These are phyloP conservation scores for Leptestheria dahalacensis DNA, from an alignment of 1,140 invertebrate species.

Conservation along the genomic window DNA sequence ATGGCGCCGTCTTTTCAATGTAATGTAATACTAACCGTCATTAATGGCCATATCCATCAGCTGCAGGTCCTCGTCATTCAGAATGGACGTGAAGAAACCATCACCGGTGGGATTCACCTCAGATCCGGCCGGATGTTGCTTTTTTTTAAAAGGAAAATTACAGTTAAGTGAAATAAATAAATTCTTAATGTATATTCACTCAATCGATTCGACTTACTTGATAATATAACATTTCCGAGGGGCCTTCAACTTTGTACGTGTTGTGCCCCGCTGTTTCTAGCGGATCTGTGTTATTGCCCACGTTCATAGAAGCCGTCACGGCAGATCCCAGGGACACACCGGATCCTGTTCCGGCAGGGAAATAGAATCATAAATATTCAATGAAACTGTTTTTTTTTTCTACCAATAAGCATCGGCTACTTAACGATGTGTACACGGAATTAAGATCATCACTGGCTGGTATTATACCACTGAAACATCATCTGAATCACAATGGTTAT, in stretches of 20 bases:
- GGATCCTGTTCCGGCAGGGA: not conserved
- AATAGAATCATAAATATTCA: too few species aligned
- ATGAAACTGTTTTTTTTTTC: too few species aligned
- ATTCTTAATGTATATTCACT: slow-evolving; percentile 3
- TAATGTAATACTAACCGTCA: slow-evolving; percentile 41
- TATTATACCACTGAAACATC: too few species aligned
- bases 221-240: slow-evolving; percentile 48
- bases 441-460: too few species aligned
- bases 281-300: slow-evolving; percentile 34
- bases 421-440: too few species aligned
- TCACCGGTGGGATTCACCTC: slow-evolving; percentile 30
- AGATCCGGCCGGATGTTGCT: not conserved
- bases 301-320: slow-evolving; percentile 61
- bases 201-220: slow-evolving; percentile 32
- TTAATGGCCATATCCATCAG: slow-evolving; percentile 78
- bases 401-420: too few species aligned
- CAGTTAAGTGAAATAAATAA: not conserved
- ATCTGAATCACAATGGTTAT: too few species aligned
- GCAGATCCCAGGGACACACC: slow-evolving; percentile 43
- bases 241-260: slow-evolving; percentile 34
- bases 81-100: slow-evolving; percentile 65
- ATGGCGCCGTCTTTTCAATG: too few species aligned
- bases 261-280: slow-evolving; percentile 24
- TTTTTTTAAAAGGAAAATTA: not conserved
- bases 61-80: slow-evolving; percentile 72